Evolutionary conservation across 2,797 vertebrate genomes (phyloP), one percentile per base, ranked within the genome.

Genomic region (Clarias laeviceps): DNA sequence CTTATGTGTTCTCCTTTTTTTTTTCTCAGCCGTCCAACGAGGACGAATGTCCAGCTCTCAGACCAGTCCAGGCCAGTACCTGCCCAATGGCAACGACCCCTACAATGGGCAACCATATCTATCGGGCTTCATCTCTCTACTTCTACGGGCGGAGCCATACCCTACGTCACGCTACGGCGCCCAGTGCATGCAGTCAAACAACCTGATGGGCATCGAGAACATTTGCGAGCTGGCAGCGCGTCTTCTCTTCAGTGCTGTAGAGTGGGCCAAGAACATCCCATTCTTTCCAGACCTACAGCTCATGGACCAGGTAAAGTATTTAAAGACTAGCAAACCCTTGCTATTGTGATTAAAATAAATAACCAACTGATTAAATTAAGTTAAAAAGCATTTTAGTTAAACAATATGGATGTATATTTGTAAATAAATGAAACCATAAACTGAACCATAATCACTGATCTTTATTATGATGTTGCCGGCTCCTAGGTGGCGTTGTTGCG

Each of bases 241-340:
- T 80, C 93, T 97, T 82, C 96, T 97, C 77, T 97, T 97, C 94
- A 96, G 96, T 0, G 95, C 96, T 0, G 95, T 97, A 0, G 96
- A 97, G 84, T 97, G 97, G 97, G 97, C 96, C 82, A 97, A 97
- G 92, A 96, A 96, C 93, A 96, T 97, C 92, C 97, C 97, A 24
- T 97, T 97, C 92, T 97, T 97, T 91, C 96, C 96, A 0, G 96
- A 97, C 45, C 93, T 97, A 87, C 96, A 96, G 93, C 96, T 97
- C 83, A 95, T 97, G 86, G 97, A 97, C 77, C 97, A 96, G 92
- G 96, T 96, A 91, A 91, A 92, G 37, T 24, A 74, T 69, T 5
- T n/a, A 8, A 32, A 68, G 62, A 27, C n/a, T 1, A 34, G 29
- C 65, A 45, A 32, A 57, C 18, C 70, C 22, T 56, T 56, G 45